Base-by-base conservation (phyloP, 1,140 invertebrate genomes). In the Lasioglossum baleicum region DNA sequence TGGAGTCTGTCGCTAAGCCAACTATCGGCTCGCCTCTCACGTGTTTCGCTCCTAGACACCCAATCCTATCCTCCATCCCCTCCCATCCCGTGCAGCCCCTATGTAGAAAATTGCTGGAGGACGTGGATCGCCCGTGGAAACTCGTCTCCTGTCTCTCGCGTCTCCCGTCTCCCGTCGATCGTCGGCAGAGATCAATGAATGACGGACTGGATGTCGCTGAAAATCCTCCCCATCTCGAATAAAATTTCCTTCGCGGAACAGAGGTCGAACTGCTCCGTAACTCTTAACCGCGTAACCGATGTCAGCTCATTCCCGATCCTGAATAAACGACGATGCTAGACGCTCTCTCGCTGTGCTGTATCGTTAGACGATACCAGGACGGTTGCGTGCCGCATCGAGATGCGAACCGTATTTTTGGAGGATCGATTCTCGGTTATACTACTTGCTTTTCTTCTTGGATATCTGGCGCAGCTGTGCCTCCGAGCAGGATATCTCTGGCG, bases 1-100 rank as follows among this genome's bases (percentile, higher is more conserved):
- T 88, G 86, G 85, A 85, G 77, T 68, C 83, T 88, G 87, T 87
- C 83, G 88, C 83, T 67, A 81, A 88, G 86, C 87, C 87, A 88
- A 88, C 77, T 85, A 88, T 86, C 82, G 75, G 75, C 58, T 82
- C 75, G 51, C 67, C 53, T 65, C 78, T 65, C 79, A 26, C 77
- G 76, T 70, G 81, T 80, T 76, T 86, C 81, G 76, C 35, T 69
- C 58, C 44, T 71, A 48, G 68, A 67, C 53, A 70, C 56, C 35
- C 15, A 8, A 22, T 8, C 66, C n/a, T 10, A 11, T 11, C 44
- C 44, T 3, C 7, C 44, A 8, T 3, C 10, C 20, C 35, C 13
- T 8, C 7, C 20, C 17, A n/a, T 4, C 17, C n/a, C 26, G 35
- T 20, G 7, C 5, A 35, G 1, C 42, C 13, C 26, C 26, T 78